phyloP scores from a whole-genome alignment of 1,140 invertebrate species.

The Vollenhovia emeryi region DNA sequence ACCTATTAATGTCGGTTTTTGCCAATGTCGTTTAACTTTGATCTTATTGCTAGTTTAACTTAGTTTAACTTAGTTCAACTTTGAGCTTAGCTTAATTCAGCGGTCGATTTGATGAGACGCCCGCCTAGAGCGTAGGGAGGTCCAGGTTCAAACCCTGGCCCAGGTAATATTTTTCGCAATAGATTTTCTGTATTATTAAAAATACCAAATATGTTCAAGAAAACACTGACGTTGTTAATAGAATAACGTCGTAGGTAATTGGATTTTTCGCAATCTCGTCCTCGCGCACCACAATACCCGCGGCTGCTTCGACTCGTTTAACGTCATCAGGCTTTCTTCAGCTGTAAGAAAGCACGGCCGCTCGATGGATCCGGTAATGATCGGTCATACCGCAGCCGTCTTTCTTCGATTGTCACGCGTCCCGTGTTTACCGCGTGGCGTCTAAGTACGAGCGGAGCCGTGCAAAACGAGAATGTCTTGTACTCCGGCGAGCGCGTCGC shows the following conservation, averaged over 20 bases:
- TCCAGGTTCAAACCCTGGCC: too few relatives aligned
- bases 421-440: neutral
- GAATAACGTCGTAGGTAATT: neutral
- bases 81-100: too few relatives aligned
- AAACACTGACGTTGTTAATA: too few relatives aligned
- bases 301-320: slow-evolving; percentile 30
- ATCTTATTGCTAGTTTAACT: too few relatives aligned
- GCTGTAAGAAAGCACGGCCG: slow-evolving; percentile 11
- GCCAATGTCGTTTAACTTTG: too few relatives aligned
- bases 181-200: too few relatives aligned
- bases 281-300: neutral
- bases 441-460: neutral
- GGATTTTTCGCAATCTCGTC: slow-evolving; percentile 18
- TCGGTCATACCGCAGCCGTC: neutral
- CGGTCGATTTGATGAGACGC: too few relatives aligned
- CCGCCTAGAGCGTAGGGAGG: too few relatives aligned
- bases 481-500: slow-evolving; percentile 8
- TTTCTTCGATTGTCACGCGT: slow-evolving; percentile 37
- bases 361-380: slow-evolving; percentile 34
- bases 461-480: neutral
- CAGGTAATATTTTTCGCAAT: too few relatives aligned
- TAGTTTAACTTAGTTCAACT: too few relatives aligned
- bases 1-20: too few relatives aligned
- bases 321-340: slow-evolving; percentile 31
- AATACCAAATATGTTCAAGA: too few relatives aligned